Evolutionary conservation across 2,113 vertebrate genomes (phyloP).

Genomic region (Peromyscus leucopus): DNA sequence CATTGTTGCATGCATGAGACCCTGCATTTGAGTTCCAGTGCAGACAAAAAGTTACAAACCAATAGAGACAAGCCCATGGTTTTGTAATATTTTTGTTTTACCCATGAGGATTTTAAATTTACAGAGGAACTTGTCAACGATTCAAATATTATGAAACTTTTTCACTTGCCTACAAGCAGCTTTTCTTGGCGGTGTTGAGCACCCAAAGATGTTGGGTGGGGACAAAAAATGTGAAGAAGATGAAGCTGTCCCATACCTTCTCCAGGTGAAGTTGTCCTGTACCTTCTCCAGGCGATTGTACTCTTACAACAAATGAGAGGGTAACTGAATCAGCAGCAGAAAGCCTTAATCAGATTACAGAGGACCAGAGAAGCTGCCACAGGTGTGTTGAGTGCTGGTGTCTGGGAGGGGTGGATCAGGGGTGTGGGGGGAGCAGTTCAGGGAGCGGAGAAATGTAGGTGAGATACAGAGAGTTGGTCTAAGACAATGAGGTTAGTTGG

Average conservation of each 20-base stretch:
- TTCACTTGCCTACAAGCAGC: conserved; percentile 10
- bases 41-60: background rate
- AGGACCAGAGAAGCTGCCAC: background rate
- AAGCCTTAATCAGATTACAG: background rate
- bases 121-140: background rate
- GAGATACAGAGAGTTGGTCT: background rate
- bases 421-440: background rate
- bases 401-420: background rate
- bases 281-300: background rate
- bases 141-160: background rate
- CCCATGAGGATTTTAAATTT: background rate
- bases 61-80: background rate
- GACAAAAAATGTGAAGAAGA: background rate
- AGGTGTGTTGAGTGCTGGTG: background rate
- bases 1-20: background rate
- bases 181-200: background rate
- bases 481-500: background rate
- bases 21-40: background rate
- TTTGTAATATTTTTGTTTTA: background rate
- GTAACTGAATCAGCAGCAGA: background rate
- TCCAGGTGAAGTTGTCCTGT: too few relatives aligned
- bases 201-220: background rate
- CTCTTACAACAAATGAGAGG: background rate
- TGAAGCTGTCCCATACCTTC: background rate
- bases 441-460: background rate